Conservation (phyloP, 2,113 vertebrate genomes). For the Amia ocellicauda region DNA sequence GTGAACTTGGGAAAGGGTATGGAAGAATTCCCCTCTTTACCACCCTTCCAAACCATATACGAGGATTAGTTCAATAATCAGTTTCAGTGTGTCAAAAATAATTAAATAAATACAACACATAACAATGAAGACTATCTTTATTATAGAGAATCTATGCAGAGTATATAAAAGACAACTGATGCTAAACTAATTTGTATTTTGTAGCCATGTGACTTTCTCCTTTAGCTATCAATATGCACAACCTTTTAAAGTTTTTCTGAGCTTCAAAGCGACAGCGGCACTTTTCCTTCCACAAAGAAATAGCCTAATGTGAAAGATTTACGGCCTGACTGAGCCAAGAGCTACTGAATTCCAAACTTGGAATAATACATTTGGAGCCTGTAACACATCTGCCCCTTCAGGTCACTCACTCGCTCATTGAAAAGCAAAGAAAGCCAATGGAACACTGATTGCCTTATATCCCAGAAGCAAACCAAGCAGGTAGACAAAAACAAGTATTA, state of each 20-base stretch:
- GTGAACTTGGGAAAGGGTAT: no score
- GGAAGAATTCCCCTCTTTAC: no score
- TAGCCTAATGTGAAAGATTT: constrained; percentile 1
- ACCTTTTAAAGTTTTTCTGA: constrained; percentile 9
- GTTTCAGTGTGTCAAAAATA: no score
- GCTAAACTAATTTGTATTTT: no score
- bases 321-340: neutral
- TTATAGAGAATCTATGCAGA: no score
- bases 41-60: no score
- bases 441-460: neutral
- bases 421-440: neutral
- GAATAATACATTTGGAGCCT: neutral
- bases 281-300: neutral
- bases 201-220: neutral
- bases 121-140: no score
- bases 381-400: neutral
- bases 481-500: no score
- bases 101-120: no score
- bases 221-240: neutral
- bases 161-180: no score
- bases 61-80: no score
- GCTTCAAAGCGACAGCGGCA: constrained; percentile 4
- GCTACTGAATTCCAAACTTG: neutral
- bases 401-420: neutral
- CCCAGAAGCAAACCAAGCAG: neutral